Base-by-base conservation (phyloP, 1,140 invertebrate species). In the Homalodisca vitripennis region DNA sequence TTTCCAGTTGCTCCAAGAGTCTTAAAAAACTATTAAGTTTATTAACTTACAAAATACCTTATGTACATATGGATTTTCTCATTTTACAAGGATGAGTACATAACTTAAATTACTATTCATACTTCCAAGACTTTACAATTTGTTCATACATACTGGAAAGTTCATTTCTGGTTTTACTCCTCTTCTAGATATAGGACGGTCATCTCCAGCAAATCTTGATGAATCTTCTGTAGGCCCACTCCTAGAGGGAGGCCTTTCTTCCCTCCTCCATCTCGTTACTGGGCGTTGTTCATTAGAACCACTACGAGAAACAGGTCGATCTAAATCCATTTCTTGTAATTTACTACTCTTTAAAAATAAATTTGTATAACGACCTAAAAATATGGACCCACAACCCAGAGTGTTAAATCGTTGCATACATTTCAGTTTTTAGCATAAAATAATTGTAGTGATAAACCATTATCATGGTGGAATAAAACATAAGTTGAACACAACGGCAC, bases 181-280 rank as follows among this genome's bases (percentile, higher is more conserved):
- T 53, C 70, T 71, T 48, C 55, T 73, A 3, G 70, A 70, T 46
- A 70, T 74, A 74, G 67, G 67, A 34, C 67, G 30, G 22, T 34
- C 34, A 31, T 20, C 69, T 71, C 27, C 30, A 57, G 1, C 65
- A 68, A 32, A 71, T 62, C 74, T 24, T 73, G 55, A 72, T 0
- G 74, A 67, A 1, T 80, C 76, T 22, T 76, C 75, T 55, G 79
- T 80, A 1, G 74, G 53, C 17, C 78, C 78, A 73, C 79, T 74
- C 0, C 79, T 76, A 41, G 80, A 81, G 14, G 74, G 74, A 2
- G 80, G 80, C 72, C 78, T 75, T 30, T 81, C 80, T 26, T 66
- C 70, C 41, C 67, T 74, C 51, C 74, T 70, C 76, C 75, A 77
- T 2, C 72, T 67, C 1, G 77, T 78, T 3, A 77, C 41, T 17